phyloP scores from a whole-genome alignment of 2,113 vertebrate genomes.

The human (Homo sapiens) region DNA sequence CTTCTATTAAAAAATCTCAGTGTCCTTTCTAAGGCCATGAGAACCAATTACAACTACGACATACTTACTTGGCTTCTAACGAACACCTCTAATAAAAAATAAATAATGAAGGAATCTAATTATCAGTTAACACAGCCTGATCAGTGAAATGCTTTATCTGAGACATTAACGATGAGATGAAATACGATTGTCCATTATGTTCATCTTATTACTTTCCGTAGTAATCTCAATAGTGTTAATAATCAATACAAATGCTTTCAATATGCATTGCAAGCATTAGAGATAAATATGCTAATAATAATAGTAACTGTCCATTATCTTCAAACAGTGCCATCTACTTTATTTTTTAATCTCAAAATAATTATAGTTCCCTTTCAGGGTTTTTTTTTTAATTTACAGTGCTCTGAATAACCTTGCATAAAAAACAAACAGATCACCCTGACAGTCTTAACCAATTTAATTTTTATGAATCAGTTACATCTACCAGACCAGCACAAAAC shows the following conservation, averaged over 20 bases:
- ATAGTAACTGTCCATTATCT: constrained; percentile 5
- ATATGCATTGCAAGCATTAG: background rate
- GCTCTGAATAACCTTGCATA: constrained; percentile 13
- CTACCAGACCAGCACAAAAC: background rate
- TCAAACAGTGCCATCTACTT: background rate
- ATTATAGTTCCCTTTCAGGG: constrained; percentile 20
- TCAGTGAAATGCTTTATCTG: constrained; percentile 40
- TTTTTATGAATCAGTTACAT: constrained; percentile 19
- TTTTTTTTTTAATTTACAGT: background rate
- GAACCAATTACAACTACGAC: background rate
- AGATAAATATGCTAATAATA: constrained; percentile 37
- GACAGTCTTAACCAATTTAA: constrained; percentile 3
- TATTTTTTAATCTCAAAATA: constrained; percentile 50
- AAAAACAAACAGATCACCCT: background rate
- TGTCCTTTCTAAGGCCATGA: constrained; percentile 13
- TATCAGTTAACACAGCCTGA: constrained; percentile 16
- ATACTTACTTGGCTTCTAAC: constrained; percentile 29
- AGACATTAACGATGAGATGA: constrained; percentile 50
- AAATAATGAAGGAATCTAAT: background rate
- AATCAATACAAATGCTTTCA: background rate
- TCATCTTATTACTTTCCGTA: constrained; percentile 44
- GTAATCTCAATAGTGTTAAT: background rate
- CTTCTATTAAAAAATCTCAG: background rate
- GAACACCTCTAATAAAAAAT: constrained; percentile 24
- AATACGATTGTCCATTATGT: constrained; percentile 2